Evolutionary conservation across 2,888 invertebrate species (phyloP).

Genomic region (Melikaiella ostensackeni): DNA sequence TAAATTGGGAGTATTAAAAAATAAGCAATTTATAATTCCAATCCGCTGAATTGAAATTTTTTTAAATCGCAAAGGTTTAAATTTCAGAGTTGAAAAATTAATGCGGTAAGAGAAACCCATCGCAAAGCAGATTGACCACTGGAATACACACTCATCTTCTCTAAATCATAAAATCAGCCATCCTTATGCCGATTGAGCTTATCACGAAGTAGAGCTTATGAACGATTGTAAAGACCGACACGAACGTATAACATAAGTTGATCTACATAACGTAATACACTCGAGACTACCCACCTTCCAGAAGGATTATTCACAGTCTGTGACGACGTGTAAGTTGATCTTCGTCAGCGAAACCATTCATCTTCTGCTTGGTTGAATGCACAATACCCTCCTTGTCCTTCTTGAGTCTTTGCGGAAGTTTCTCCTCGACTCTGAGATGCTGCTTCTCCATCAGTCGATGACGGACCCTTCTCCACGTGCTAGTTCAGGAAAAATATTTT

Average conservation of each 20-base stretch:
- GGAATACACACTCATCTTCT: neutral
- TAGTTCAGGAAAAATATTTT: neutral
- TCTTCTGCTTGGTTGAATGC: constrained; percentile 16
- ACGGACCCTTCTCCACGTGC: neutral
- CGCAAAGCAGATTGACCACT: too few species aligned
- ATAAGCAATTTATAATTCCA: too few species aligned
- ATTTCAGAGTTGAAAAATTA: too few species aligned
- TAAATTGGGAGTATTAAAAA: too few species aligned
- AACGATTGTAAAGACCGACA: neutral
- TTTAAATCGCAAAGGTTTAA: too few species aligned
- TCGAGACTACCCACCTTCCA: neutral
- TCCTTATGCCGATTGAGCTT: neutral
- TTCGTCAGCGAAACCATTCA: constrained; percentile 26
- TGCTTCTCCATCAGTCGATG: constrained; percentile 22
- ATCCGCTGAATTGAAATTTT: too few species aligned
- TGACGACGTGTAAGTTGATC: constrained; percentile 5
- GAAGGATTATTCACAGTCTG: neutral
- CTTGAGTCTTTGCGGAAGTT: constrained; percentile 18
- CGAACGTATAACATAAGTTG: neutral
- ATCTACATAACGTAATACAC: constrained; percentile 2
- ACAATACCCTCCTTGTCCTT: constrained; percentile 17
- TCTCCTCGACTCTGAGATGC: constrained; percentile 14
- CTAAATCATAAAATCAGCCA: neutral
- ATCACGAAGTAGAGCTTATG: neutral
- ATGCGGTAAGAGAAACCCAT: too few species aligned